Conservation (phyloP, 2,888 invertebrate genomes). For the Polydrusus cervinus region DNA sequence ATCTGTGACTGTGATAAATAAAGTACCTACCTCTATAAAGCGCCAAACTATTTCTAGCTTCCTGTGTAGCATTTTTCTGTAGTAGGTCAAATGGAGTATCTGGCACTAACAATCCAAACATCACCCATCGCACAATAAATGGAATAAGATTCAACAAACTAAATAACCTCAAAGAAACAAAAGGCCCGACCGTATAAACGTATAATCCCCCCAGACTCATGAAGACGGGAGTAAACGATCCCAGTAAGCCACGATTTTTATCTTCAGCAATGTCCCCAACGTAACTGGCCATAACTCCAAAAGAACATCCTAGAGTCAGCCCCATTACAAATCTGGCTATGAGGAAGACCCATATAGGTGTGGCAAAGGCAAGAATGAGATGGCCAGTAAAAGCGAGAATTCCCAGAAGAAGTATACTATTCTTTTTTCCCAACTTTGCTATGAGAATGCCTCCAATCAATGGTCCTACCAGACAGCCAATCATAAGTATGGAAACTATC, state of each 20-base stretch:
- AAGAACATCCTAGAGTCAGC: conserved; percentile 64
- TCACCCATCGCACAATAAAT: conserved; percentile 31
- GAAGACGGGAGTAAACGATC: conserved; percentile 68
- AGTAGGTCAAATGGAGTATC: conserved; percentile 57
- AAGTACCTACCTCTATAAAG: conserved; percentile 72
- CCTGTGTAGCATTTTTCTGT: conserved; percentile 67
- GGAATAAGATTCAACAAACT: conserved; percentile 46
- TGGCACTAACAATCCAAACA: conserved; percentile 49
- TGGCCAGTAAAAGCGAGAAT: conserved; percentile 77
- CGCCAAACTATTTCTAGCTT: conserved; percentile 79
- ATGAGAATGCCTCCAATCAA: conserved; percentile 54
- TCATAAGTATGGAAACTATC: conserved; percentile 71
- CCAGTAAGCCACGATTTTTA: conserved; percentile 82
- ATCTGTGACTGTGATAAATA: no score
- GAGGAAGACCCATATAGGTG: conserved; percentile 71
- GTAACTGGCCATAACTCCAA: conserved; percentile 86
- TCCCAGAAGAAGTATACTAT: conserved; percentile 77
- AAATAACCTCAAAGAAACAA: conserved; percentile 31
- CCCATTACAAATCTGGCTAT: conserved; percentile 76
- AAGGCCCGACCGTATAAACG: conserved; percentile 80
- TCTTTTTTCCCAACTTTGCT: conserved; percentile 75
- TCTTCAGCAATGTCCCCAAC: conserved; percentile 89
- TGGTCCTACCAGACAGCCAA: conserved; percentile 59
- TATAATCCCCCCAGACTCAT: conserved; percentile 78
- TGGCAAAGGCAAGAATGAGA: conserved; percentile 70